Conservation (phyloP, 1,140 invertebrate species). For the Agrypnia vestita region DNA sequence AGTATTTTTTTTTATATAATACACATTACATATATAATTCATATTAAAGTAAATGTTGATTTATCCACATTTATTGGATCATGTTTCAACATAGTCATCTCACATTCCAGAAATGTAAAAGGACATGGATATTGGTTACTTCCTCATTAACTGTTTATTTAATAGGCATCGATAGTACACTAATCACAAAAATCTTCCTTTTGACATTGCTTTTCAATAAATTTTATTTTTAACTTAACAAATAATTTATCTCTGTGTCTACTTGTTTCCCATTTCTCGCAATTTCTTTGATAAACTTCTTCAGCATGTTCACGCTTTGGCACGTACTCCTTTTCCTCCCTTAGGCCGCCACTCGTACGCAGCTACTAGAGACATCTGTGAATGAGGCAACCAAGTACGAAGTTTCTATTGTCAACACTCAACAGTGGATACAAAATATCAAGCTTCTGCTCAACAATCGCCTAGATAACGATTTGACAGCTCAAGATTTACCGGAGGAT, state of each 20-base stretch:
- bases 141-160: too few species aligned
- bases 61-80: too few species aligned
- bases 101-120: too few species aligned
- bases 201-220: too few species aligned
- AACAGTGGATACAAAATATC: constrained; percentile 84
- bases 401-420: constrained; percentile 82
- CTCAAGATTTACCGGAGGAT: constrained; percentile 87
- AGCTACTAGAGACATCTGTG: constrained; percentile 83
- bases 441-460: constrained; percentile 81
- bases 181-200: too few species aligned
- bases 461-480: constrained; percentile 85
- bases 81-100: too few species aligned
- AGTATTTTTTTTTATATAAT: too few species aligned
- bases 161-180: too few species aligned
- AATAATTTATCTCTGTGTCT: background rate
- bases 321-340: constrained; percentile 28
- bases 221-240: too few species aligned
- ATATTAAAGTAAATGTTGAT: too few species aligned
- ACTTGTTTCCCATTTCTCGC: background rate
- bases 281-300: background rate
- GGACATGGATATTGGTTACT: too few species aligned
- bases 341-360: constrained; percentile 82
- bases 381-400: constrained; percentile 87
- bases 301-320: constrained; percentile 19
- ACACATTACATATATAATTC: too few species aligned